Evolutionary conservation across 92 coral and sea anemone species (phyloP).

Genomic region (Virgularia gustaviana): DNA sequence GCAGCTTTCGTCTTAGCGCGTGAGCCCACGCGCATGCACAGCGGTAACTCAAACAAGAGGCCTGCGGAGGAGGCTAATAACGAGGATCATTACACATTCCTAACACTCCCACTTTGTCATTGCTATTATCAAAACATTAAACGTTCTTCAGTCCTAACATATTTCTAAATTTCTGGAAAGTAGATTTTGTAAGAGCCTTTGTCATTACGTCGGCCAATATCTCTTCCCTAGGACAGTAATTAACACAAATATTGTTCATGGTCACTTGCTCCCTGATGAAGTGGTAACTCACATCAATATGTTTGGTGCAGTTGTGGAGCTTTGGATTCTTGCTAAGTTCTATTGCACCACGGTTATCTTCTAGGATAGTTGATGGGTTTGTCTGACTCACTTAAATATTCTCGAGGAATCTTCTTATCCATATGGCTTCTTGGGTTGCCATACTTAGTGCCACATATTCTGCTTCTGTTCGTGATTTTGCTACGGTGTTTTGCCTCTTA

Average conservation of each 20-base stretch:
- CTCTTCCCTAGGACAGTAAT: slow-evolving; percentile 24
- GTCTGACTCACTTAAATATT: not conserved
- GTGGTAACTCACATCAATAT: not conserved
- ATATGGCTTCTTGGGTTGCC: slow-evolving; percentile 1
- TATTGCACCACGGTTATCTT: not conserved
- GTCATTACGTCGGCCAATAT: slow-evolving; percentile 31
- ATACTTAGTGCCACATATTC: not conserved
- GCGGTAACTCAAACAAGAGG: too few relatives aligned
- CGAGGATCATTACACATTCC: too few relatives aligned
- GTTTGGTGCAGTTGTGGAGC: slow-evolving; percentile 3
- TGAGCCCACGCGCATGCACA: too few relatives aligned
- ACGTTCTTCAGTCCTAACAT: not conserved
- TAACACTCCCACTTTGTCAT: not conserved
- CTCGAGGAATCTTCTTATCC: slow-evolving; percentile 3
- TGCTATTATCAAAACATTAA: not conserved
- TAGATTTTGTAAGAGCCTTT: slow-evolving; percentile 17
- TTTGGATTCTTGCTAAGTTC: not conserved
- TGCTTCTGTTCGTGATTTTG: not conserved
- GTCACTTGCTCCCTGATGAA: slow-evolving; percentile 23
- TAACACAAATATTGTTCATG: slow-evolving; percentile 3
- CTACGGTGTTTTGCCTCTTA: not conserved
- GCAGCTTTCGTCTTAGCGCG: too few relatives aligned
- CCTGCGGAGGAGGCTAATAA: too few relatives aligned
- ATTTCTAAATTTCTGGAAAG: slow-evolving; percentile 28
- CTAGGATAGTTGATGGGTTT: not conserved